Conservation (phyloP, 2,113 vertebrate species). For the Xyliphius kryptos region DNA sequence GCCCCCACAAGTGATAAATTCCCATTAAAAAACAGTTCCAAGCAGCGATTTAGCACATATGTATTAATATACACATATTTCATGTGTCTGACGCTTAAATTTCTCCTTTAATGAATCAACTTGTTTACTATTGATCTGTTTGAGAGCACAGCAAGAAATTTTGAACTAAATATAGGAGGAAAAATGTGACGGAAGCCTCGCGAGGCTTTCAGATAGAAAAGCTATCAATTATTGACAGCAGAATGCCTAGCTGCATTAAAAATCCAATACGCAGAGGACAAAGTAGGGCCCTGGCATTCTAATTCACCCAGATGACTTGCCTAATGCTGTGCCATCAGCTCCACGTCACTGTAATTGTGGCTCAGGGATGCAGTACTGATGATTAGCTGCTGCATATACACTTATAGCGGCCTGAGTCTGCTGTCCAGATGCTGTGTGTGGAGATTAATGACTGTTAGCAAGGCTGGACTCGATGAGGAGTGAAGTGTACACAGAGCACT, state of each 20-base stretch:
- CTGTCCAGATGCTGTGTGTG: constrained; percentile 13
- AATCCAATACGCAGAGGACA: constrained; percentile 6
- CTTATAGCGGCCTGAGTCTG: constrained; percentile 11
- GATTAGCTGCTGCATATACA: constrained; percentile 21
- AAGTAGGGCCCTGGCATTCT: neutral
- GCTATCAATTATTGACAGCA: constrained; percentile 38
- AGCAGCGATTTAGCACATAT: no score
- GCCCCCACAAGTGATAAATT: no score
- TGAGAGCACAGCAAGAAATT: neutral
- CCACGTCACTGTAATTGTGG: constrained; percentile 3
- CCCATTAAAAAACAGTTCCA: no score
- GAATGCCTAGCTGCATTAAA: constrained; percentile 17
- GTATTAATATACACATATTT: no score
- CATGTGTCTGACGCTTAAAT: no score
- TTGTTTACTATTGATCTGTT: neutral
- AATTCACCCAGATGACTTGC: neutral
- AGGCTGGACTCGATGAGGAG: constrained; percentile 29
- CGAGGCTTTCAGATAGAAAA: constrained; percentile 32
- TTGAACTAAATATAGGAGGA: constrained; percentile 1
- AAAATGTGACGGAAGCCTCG: constrained; percentile 17
- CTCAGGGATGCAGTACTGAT: constrained; percentile 10
- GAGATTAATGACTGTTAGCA: constrained; percentile 34
- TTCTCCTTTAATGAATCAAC: no score
- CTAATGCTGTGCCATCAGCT: constrained; percentile 8
- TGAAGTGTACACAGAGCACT: constrained; percentile 22